phyloP scores from a whole-genome alignment of 2,113 vertebrate species.

The Actinemys pallida region DNA sequence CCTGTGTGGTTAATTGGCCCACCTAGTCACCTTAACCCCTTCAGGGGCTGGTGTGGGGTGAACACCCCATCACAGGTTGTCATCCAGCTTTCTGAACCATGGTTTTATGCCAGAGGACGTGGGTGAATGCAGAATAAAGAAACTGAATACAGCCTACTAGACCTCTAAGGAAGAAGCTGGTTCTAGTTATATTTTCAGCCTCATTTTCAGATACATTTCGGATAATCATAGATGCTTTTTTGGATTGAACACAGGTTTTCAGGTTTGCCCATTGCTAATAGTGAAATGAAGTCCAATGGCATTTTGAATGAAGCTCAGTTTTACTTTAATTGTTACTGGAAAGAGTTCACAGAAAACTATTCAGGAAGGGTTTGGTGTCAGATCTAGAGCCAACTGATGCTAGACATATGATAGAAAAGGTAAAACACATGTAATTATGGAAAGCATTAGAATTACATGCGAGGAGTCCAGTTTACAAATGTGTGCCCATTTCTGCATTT shows the following conservation, averaged over 20 bases:
- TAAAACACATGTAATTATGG: neutral
- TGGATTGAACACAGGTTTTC: neutral
- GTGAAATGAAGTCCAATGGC: fast-evolving
- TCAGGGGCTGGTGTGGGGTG: too few relatives aligned
- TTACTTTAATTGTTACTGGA: neutral
- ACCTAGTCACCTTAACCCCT: too few relatives aligned
- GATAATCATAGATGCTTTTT: neutral
- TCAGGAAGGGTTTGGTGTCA: neutral
- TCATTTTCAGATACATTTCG: neutral
- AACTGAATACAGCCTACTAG: neutral
- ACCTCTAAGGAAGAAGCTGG: neutral
- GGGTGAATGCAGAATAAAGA: neutral
- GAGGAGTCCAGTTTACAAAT: neutral
- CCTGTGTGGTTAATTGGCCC: too few relatives aligned
- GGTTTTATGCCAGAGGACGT: neutral
- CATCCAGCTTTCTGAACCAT: neutral
- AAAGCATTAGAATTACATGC: too few relatives aligned
- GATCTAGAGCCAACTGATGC: neutral
- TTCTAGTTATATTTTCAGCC: neutral
- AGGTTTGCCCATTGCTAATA: neutral
- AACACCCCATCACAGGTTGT: neutral
- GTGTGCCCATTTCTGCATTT: neutral
- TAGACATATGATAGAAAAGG: neutral
- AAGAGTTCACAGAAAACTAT: conserved; percentile 10
- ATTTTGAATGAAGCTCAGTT: neutral